A percentile compares a stretch with the other conserved stretches of the same genome.
Evolutionary conservation across 2,888 invertebrate species (phyloP).

Genomic region (Sylvicola cinctus): DNA sequence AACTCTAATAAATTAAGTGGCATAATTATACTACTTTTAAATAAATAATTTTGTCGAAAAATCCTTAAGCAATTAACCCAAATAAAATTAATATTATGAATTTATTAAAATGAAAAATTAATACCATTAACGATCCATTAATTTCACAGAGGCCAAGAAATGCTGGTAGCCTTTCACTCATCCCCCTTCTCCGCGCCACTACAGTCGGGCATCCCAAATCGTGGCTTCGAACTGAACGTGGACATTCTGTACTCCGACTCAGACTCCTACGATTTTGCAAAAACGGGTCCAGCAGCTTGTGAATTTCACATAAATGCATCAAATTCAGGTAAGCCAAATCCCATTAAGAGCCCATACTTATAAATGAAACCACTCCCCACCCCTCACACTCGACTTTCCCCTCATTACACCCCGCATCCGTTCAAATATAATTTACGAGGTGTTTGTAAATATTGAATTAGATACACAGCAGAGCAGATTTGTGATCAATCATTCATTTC

Average conservation of each 20-base stretch:
- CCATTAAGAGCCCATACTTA: neutral
- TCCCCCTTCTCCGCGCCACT: constrained; percentile 65
- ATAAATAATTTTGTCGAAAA: too few relatives aligned
- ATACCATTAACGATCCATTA: too few relatives aligned
- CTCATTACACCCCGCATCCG: too few relatives aligned
- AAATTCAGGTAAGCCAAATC: constrained; percentile 23
- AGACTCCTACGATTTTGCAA: constrained; percentile 65
- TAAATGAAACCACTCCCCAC: neutral
- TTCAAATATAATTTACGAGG: too few relatives aligned
- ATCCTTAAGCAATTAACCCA: too few relatives aligned
- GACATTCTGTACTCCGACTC: constrained; percentile 76
- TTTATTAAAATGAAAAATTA: too few relatives aligned
- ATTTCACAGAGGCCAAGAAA: constrained; percentile 60
- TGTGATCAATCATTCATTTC: too few relatives aligned
- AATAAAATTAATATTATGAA: too few relatives aligned
- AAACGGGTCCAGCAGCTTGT: constrained; percentile 30
- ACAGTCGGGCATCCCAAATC: constrained; percentile 40
- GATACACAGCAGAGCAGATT: neutral
- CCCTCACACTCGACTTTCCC: too few relatives aligned
- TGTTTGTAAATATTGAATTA: constrained; percentile 1
- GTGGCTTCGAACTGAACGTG: constrained; percentile 71
- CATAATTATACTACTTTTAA: too few relatives aligned
- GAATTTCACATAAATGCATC: constrained; percentile 62
- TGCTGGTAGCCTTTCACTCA: constrained; percentile 75
- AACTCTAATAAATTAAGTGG: too few relatives aligned